Percentiles rank a stretch among this genome's conserved stretches.
These are phyloP conservation scores for Yponomeuta cagnagella DNA, from an alignment of 2,888 invertebrate genomes.

Conservation along the genomic window DNA sequence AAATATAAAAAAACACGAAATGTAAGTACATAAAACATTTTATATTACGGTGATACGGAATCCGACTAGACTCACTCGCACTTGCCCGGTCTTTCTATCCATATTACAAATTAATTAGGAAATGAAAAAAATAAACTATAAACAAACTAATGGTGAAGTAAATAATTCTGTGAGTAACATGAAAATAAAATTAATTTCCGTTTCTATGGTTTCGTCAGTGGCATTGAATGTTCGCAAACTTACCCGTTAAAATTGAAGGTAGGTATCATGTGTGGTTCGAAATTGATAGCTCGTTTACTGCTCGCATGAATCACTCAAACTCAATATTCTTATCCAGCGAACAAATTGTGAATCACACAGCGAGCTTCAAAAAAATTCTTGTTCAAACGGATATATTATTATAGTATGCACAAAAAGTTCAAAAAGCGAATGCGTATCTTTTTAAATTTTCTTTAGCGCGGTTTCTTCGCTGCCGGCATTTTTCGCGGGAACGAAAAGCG, in stretches of 20 bases:
- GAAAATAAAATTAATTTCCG: no score
- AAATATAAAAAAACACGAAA: no score
- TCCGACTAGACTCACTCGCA: no score
- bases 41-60: no score
- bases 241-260: slow-evolving; percentile 2
- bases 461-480: slow-evolving; percentile 47
- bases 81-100: no score
- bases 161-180: no score
- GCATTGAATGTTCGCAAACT: background rate
- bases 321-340: background rate
- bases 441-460: slow-evolving; percentile 15
- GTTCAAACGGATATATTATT: background rate
- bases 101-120: no score
- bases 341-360: slow-evolving; percentile 4
- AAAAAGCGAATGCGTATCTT: background rate
- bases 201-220: no score
- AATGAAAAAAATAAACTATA: no score
- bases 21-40: no score
- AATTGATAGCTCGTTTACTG: slow-evolving; percentile 14
- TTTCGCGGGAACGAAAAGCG: slow-evolving; percentile 37
- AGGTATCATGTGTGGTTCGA: background rate
- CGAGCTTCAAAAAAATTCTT: background rate
- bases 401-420: background rate
- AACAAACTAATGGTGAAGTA: no score
- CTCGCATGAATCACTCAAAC: slow-evolving; percentile 14